Evolutionary conservation across 1,140 invertebrate genomes (phyloP), one percentile per base, ranked within the genome.

Genomic region (Conus betulinus): DNA sequence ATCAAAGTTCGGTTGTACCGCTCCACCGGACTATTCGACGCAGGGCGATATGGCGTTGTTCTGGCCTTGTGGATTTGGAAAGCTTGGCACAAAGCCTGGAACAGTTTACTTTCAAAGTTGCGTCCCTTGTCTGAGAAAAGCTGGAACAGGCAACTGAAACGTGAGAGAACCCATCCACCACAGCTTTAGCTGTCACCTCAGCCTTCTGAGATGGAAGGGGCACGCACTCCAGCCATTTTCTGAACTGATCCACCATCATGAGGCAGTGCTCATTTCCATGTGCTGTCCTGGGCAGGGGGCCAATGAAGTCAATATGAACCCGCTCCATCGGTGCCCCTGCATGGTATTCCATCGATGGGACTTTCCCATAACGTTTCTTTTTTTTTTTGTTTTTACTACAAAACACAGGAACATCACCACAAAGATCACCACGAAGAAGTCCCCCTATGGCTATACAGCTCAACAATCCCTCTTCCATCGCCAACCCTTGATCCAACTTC

Each of bases 1-100:
- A 89, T 39, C 3, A 91, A n/a, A 5, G 85, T 87, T 8, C 86
- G 6, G 71, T 90, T 90, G 27, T 57, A 88, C 20, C 90, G 57
- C 74, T 91, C 90, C 11, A 90, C 87, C 51, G 89, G 91, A 53
- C 91, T 90, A 87, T 92, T 92, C 23, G 88, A 88, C 52, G 74
- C 20, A 15, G 90, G 89, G 13, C 84, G 85, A 39, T 91, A 90
- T 8, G 90, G 91, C 15, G 91, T 90, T 39, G 91, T 91, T 20
- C 89, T 55, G 3, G 89, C 74, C 67, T 92, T 89, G n/a, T 25
- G 20, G 53, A 92, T 88, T 27, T 89, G 63, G 3, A 90, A 60
- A 5, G 85, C 17, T 17, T 85, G 8, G 87, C 89, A 90, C 5
- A 90, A 20, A 11, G 52, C 53, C 63, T 39, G 5, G 39, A 90